A percentile compares a stretch with the other conserved stretches of the same genome.
phyloP scores from a whole-genome alignment of 1,140 invertebrate species.

The Manduca sexta region DNA sequence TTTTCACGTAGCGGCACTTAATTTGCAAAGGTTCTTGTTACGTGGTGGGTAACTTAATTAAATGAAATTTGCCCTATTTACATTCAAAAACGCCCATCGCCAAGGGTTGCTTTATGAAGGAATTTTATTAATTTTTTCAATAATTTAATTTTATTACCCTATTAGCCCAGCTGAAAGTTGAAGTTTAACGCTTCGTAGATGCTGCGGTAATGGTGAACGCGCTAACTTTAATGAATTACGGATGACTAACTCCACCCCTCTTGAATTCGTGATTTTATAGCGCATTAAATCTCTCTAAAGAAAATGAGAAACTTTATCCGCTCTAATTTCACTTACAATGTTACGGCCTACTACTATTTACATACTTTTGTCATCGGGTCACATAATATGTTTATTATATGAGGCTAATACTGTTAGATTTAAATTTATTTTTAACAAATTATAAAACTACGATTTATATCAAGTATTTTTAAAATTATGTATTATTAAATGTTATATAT shows the following conservation, averaged over 20 bases:
- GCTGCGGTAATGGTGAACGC: constrained; percentile 41
- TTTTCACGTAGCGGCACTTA: constrained; percentile 14
- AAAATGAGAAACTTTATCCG: constrained; percentile 46
- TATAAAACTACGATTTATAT: too few species aligned
- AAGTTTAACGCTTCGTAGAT: constrained; percentile 42
- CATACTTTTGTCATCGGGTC: neutral
- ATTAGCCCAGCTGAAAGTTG: constrained; percentile 37
- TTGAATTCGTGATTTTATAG: constrained; percentile 54
- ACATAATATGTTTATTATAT: too few species aligned
- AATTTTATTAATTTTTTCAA: constrained; percentile 24
- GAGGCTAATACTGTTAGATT: too few species aligned
- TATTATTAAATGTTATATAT: too few species aligned
- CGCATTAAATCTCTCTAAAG: constrained; percentile 44
- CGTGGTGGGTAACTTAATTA: constrained; percentile 19
- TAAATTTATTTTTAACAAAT: too few species aligned
- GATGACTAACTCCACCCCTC: constrained; percentile 44
- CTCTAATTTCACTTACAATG: constrained; percentile 22
- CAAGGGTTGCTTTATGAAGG: constrained; percentile 18
- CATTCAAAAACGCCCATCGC: constrained; percentile 17
- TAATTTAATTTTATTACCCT: constrained; percentile 52
- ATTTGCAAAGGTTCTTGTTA: constrained; percentile 13
- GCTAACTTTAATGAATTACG: constrained; percentile 65
- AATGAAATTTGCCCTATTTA: constrained; percentile 19
- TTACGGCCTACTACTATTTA: constrained; percentile 3
- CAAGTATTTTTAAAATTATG: too few species aligned